These are phyloP conservation scores for Leptocoma aspasia DNA, from an alignment of 2,113 vertebrate species.

Conservation along the genomic window DNA sequence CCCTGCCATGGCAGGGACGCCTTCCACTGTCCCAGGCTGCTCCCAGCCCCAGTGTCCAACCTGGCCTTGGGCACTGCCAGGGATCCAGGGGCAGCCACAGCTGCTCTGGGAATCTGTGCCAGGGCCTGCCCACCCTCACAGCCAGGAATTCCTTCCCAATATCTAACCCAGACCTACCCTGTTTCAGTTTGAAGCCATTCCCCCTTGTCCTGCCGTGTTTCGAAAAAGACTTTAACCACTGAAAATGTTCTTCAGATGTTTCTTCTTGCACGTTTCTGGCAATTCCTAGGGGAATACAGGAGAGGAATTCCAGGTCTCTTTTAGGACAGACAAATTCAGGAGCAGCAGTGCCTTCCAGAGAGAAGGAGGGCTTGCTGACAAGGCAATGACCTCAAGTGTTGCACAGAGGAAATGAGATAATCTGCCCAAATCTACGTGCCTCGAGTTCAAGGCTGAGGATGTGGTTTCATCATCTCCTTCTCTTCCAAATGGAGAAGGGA, in stretches of 20 bases:
- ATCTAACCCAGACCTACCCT: accelerated
- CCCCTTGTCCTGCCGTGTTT: too few species aligned
- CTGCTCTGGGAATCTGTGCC: background rate
- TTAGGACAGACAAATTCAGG: background rate
- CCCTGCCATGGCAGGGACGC: background rate
- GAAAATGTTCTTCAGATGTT: background rate
- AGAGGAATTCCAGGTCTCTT: background rate
- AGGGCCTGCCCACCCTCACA: accelerated
- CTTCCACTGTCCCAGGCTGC: background rate
- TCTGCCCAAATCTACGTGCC: background rate
- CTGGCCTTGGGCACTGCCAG: background rate
- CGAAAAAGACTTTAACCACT: background rate
- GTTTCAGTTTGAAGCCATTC: background rate
- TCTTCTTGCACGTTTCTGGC: background rate
- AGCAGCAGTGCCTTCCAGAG: background rate
- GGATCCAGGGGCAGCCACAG: background rate
- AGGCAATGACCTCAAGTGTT: background rate
- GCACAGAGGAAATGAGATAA: constrained; percentile 55
- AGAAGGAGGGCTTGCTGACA: background rate
- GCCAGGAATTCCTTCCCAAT: accelerated
- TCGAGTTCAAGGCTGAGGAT: constrained; percentile 23
- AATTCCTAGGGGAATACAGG: background rate
- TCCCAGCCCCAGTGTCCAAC: background rate
- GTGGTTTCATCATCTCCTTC: constrained; percentile 48
- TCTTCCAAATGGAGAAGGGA: constrained; percentile 32